A percentile compares a stretch with the other conserved stretches of the same genome.
Evolutionary conservation across 2,113 vertebrate genomes (phyloP).

Genomic region (Pelecanoides urinatrix): DNA sequence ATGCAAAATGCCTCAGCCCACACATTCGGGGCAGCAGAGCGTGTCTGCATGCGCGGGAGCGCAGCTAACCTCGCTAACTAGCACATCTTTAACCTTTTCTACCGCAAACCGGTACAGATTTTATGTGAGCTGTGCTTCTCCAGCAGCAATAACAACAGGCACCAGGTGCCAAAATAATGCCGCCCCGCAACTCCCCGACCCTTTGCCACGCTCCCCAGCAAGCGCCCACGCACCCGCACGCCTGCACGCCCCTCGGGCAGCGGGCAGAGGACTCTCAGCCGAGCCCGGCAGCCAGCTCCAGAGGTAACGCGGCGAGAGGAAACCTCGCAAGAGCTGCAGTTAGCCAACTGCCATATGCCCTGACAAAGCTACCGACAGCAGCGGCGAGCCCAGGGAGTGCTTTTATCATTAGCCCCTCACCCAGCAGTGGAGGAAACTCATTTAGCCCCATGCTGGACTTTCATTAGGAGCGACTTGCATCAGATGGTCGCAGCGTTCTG

Average conservation of each 20-base stretch:
- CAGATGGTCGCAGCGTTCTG: slow-evolving; percentile 91
- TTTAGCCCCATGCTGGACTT: slow-evolving; percentile 99
- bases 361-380: slow-evolving; percentile 83
- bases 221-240: not conserved
- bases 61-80: not conserved
- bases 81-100: not conserved
- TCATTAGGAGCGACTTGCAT: slow-evolving; percentile 98
- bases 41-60: accelerated
- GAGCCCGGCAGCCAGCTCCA: not conserved
- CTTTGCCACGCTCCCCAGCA: not conserved
- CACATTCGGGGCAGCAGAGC: not conserved
- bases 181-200: not conserved
- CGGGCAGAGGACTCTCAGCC: not conserved
- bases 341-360: slow-evolving; percentile 93
- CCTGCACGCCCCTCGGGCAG: not conserved
- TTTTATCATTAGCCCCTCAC: slow-evolving; percentile 95
- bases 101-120: not conserved
- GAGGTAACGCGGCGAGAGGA: slow-evolving; percentile 10
- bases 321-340: slow-evolving; percentile 73
- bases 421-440: slow-evolving; percentile 93
- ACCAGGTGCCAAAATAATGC: not conserved
- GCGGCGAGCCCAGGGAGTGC: slow-evolving; percentile 87
- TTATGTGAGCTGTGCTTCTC: not conserved
- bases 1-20: not conserved
- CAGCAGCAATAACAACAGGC: not conserved